Base-by-base conservation (phyloP, 2,797 vertebrate genomes). In the Etheostoma nigrum region DNA sequence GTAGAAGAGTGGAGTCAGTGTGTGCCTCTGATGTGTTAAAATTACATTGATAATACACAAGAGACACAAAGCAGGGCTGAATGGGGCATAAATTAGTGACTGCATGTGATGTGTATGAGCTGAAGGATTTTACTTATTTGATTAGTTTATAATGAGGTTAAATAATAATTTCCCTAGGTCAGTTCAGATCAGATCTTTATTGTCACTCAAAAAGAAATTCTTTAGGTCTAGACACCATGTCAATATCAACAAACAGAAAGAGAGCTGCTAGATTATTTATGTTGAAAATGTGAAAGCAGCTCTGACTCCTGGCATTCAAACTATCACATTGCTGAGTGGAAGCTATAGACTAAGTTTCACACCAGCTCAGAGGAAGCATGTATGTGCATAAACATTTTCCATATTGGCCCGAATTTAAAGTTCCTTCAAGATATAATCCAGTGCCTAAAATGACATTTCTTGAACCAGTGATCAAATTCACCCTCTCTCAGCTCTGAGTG, bases 281-380 rank as follows among this genome's bases (percentile, higher is more conserved):
- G 40, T 36, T 21, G 25, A 42, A 72, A 67, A 74, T 23, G 65
- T 25, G 51, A 54, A 67, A 63, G 73, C 69, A 61, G 63, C 71
- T 30, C 54, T 52, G 70, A 52, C 58, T 67, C 33, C 44, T 72
- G 88, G 83, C 88, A 78, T 86, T 76, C 78, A 77, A 79, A 86
- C 84, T 67, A 67, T 92, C 84, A 82, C 83, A 77, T 90, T 89
- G 83, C 78, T 47, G 64, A 74, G 74, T 61, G 58, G 60, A 74
- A 71, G 79, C 75, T 83, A 77, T 75, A 69, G 76, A 52, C 40
- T 64, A 8, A 30, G 51, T 76, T 86, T 81, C 67, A 57, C 66
- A 76, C 54, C 80, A 64, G 18, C 72, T 64, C 59, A 16, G 65
- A 76, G 52, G 51, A 42, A 75, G 57, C 25, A 42, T 33, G 21